Evolutionary conservation across 1,140 invertebrate species (phyloP), one percentile per base, ranked within the genome.

Genomic region (Rhynchophorus ferrugineus): DNA sequence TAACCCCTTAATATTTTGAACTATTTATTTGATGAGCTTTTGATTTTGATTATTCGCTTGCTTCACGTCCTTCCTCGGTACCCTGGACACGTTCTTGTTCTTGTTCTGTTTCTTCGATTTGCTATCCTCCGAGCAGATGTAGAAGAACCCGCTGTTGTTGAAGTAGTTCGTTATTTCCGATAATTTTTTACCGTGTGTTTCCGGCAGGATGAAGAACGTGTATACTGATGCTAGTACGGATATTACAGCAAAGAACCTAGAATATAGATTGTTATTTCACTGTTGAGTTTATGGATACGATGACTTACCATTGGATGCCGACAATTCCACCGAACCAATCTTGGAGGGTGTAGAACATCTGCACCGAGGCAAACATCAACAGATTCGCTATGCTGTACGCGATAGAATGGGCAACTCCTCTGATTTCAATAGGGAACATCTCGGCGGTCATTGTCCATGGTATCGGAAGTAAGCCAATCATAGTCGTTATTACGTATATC

Each of bases 121-220:
- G 16, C 19, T 29, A 16, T 51, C 38, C n/a, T 45, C 45, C 3
- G 64, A 48, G 44, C 61, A 70, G 6, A 70, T 56, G 21, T 55
- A 55, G 34, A 55, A 16, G 7, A 33, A 45, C 0, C 57, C 61
- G 60, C 78, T 74, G 22, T 71, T 64, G 0, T 70, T 58, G 56
- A 80, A 81, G 56, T 80, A 79, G 14, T 75, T 70, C 53, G 80
- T 75, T 52, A 87, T 85, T 60, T 87, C 82, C 1, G 75, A 76
- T 1, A 85, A 66, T 46, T 78, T 79, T 61, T 79, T 83, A 9
- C 74, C 76, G 62, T 85, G 83, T 0, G 85, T 88, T 68, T 88
- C 85, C 0, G 84, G 84, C 9, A 87, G 67, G 58, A 81, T 71
- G 7, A 84, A 59, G 49, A 74, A 77, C 5, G 80, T 78, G 59